phyloP scores from a whole-genome alignment of 1,140 invertebrate species.

The Drosophila kanapiae region DNA sequence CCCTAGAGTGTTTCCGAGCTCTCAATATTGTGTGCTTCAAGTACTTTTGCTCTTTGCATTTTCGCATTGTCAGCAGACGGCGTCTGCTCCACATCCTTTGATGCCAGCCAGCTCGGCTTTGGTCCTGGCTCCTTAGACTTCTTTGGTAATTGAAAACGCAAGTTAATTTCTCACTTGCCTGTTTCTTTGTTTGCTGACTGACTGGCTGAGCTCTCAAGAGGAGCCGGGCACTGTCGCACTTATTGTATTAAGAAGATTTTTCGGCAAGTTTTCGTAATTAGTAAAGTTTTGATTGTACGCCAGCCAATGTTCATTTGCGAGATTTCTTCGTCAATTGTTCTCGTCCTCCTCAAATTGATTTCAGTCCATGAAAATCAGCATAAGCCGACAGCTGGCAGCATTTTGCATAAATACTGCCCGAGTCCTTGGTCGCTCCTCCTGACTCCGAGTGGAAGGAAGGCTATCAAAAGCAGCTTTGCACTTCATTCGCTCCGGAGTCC shows the following conservation, averaged over 20 bases:
- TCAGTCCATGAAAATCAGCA: slow-evolving; percentile 69
- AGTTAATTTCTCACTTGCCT: slow-evolving; percentile 78
- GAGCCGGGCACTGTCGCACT: slow-evolving; percentile 58
- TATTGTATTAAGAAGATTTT: slow-evolving; percentile 82
- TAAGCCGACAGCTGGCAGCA: slow-evolving; percentile 65
- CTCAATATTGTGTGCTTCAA: slow-evolving; percentile 64
- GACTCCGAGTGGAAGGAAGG: slow-evolving; percentile 24
- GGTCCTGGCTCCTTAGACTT: slow-evolving; percentile 23
- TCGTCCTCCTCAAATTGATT: slow-evolving; percentile 59
- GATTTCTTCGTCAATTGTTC: slow-evolving; percentile 34
- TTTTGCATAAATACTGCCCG: slow-evolving; percentile 69
- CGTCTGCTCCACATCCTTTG: slow-evolving; percentile 70
- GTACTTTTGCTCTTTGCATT: slow-evolving; percentile 80
- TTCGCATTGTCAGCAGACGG: slow-evolving; percentile 81
- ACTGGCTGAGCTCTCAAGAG: slow-evolving; percentile 3
- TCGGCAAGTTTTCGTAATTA: slow-evolving; percentile 82
- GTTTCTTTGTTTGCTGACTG: slow-evolving; percentile 40
- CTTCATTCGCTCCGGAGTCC: slow-evolving; percentile 50
- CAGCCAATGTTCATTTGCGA: slow-evolving; percentile 59
- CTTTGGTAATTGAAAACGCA: slow-evolving; percentile 82
- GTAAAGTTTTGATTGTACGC: slow-evolving; percentile 80
- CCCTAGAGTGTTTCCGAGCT: slow-evolving; percentile 12
- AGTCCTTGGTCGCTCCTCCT: slow-evolving; percentile 17
- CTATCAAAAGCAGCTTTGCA: slow-evolving; percentile 77
- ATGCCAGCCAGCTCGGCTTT: slow-evolving; percentile 53